A percentile compares a stretch with the other conserved stretches of the same genome.
Evolutionary conservation across 2,888 invertebrate genomes (phyloP).

Genomic region (Scelioninae gen. 1): DNA sequence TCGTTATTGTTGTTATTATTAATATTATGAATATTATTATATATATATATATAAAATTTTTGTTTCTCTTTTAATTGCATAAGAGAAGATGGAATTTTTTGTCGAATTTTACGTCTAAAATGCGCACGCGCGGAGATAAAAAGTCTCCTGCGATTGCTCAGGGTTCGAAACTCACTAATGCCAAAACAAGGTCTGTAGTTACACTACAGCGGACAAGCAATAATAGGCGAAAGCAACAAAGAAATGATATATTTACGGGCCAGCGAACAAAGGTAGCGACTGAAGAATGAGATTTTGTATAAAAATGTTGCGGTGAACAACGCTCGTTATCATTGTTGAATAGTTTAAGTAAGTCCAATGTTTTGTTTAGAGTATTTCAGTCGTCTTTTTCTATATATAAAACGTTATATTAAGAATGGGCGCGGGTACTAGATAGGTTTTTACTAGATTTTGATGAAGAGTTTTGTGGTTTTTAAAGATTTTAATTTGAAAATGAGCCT

Average conservation of each 20-base stretch:
- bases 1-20: slow-evolving; percentile 8
- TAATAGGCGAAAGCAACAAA: slow-evolving; percentile 75
- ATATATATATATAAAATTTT: slow-evolving; percentile 8
- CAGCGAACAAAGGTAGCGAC: slow-evolving; percentile 1
- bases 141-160: slow-evolving; percentile 75
- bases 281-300: slow-evolving; percentile 35
- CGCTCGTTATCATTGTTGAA: slow-evolving; percentile 6
- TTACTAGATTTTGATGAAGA: too few relatives aligned
- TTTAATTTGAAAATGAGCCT: slow-evolving; percentile 16
- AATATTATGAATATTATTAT: slow-evolving; percentile 2
- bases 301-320: background rate
- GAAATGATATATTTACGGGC: slow-evolving; percentile 59
- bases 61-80: slow-evolving; percentile 36
- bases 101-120: slow-evolving; percentile 24
- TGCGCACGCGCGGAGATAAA: slow-evolving; percentile 23
- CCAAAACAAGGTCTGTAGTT: slow-evolving; percentile 81
- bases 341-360: background rate
- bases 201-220: slow-evolving; percentile 82
- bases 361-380: background rate
- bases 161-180: slow-evolving; percentile 81
- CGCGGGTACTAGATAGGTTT: too few relatives aligned
- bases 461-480: slow-evolving; percentile 7
- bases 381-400: background rate
- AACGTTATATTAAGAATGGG: too few relatives aligned
- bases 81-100: background rate